A percentile compares a stretch with the other conserved stretches of the same genome.
Evolutionary conservation across 2,888 invertebrate genomes (phyloP).

Genomic region (Dromius quadrimaculatus): DNA sequence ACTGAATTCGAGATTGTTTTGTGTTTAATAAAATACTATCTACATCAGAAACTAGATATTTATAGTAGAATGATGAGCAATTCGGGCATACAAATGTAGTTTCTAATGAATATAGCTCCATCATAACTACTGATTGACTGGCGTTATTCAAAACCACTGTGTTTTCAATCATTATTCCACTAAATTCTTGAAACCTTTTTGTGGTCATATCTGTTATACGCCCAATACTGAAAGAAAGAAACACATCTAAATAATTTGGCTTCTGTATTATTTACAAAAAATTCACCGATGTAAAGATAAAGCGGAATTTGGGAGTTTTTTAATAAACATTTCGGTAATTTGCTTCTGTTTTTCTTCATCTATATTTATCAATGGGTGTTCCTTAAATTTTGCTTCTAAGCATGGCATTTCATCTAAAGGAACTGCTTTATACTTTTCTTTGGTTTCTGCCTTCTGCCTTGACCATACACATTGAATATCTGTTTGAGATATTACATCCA

Average conservation of each 20-base stretch:
- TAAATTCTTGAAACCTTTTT: not conserved
- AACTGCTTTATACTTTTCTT: slow-evolving; percentile 18
- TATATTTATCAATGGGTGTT: not conserved
- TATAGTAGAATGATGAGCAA: not conserved
- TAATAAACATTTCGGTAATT: slow-evolving; percentile 13
- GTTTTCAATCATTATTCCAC: no score
- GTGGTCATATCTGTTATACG: not conserved
- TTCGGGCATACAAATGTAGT: slow-evolving; percentile 3
- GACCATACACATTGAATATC: slow-evolving; percentile 16
- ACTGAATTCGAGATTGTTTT: not conserved
- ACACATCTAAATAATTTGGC: no score
- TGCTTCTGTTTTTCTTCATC: not conserved
- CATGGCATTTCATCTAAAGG: slow-evolving; percentile 11
- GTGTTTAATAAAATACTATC: slow-evolving; percentile 2
- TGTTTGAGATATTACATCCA: slow-evolving; percentile 22
- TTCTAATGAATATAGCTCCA: slow-evolving; percentile 7
- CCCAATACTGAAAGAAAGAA: slow-evolving; percentile 6
- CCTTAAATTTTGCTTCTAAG: not conserved
- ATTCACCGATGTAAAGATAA: slow-evolving; percentile 7
- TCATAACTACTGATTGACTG: slow-evolving; percentile 15
- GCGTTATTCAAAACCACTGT: slow-evolving; percentile 22
- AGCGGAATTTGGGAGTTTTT: slow-evolving; percentile 17
- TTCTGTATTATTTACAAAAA: slow-evolving; percentile 10
- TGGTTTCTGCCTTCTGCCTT: slow-evolving; percentile 12
- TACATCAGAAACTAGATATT: not conserved